phyloP scores from a whole-genome alignment of 2,888 invertebrate species.

The Lamellibrachia satsuma region DNA sequence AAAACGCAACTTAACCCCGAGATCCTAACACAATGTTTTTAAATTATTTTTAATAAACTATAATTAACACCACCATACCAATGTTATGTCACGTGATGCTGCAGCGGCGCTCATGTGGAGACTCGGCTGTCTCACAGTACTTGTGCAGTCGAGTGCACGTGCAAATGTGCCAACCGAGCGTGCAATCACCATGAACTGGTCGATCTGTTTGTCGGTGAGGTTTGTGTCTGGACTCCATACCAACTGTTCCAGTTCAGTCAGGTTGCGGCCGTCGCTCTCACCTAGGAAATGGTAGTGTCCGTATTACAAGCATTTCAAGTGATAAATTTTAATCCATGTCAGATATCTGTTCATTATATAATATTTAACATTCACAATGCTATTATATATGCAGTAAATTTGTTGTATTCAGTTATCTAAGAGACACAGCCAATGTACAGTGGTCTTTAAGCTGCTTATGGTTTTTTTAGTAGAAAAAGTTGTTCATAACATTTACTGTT shows the following conservation, averaged over 20 bases:
- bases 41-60: no score
- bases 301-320: no score
- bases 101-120: slow-evolving; percentile 99
- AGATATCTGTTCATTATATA: no score
- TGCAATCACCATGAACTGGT: slow-evolving; percentile 92
- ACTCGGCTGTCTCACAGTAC: slow-evolving; percentile 97
- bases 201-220: slow-evolving; percentile 91
- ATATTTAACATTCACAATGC: no score
- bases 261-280: slow-evolving; percentile 74
- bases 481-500: not conserved
- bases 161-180: slow-evolving; percentile 97
- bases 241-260: slow-evolving; percentile 85
- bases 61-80: slow-evolving; percentile 48
- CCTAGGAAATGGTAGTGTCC: slow-evolving; percentile 20
- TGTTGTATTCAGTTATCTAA: no score
- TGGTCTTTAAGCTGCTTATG: not conserved
- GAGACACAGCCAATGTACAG: not conserved
- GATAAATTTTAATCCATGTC: no score
- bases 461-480: not conserved
- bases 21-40: no score
- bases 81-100: slow-evolving; percentile 96
- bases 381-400: no score
- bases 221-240: slow-evolving; percentile 94
- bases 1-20: slow-evolving; percentile 7
- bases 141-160: slow-evolving; percentile 96